Evolutionary conservation across 2,113 vertebrate species (phyloP).

Genomic region (Daubentonia madagascariensis): DNA sequence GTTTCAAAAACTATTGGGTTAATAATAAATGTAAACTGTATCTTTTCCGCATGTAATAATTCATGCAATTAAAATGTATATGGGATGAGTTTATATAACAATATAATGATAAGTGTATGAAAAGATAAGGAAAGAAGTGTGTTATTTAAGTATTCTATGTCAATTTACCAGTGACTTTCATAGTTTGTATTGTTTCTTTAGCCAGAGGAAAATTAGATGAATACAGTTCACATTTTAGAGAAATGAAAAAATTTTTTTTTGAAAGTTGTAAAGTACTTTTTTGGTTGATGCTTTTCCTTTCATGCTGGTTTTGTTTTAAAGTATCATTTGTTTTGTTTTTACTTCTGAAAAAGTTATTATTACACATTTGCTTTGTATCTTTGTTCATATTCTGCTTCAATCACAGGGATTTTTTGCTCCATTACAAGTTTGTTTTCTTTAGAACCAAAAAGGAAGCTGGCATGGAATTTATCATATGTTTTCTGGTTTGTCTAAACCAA

Average conservation of each 20-base stretch:
- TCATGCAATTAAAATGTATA: not conserved
- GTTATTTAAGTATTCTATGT: not conserved
- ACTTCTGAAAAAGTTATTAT: not conserved
- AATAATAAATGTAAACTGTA: not conserved
- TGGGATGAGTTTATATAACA: not conserved
- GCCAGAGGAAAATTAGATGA: not conserved
- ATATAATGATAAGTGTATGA: not conserved
- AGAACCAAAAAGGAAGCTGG: not conserved
- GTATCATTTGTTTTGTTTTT: not conserved
- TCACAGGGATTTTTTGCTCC: not conserved
- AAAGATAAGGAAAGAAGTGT: not conserved
- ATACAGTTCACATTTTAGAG: not conserved
- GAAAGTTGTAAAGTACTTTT: not conserved
- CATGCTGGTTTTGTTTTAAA: not conserved
- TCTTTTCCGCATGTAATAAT: not conserved
- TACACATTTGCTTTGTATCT: not conserved
- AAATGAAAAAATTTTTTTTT: not conserved
- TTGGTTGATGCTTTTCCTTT: not conserved
- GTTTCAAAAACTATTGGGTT: not conserved
- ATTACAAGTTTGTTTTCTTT: conserved; percentile 12
- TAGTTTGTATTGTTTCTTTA: not conserved
- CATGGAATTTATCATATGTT: not conserved
- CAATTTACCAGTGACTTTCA: conserved; percentile 13
- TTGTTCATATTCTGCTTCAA: not conserved
- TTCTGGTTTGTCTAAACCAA: conserved; percentile 11